Conservation (phyloP, 2,888 invertebrate genomes). For the Crematogaster levior region DNA sequence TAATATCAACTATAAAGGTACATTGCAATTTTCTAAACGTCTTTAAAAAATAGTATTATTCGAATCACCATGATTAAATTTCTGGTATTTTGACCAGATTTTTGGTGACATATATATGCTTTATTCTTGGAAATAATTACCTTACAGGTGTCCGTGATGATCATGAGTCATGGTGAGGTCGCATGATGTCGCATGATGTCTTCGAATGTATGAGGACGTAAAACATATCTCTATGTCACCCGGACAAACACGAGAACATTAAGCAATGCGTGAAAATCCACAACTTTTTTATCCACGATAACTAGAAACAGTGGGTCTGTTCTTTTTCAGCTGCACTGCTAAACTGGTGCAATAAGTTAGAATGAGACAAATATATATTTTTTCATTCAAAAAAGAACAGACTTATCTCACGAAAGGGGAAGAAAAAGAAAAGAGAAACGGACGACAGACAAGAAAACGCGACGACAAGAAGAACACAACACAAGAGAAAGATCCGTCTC, state of each 20-base stretch:
- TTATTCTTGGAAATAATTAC: constrained; percentile 19
- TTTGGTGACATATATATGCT: neutral
- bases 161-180: constrained; percentile 31
- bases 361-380: no score
- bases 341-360: no score
- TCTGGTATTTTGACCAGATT: neutral
- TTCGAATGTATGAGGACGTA: neutral
- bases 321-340: no score
- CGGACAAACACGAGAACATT: neutral
- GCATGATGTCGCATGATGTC: constrained; percentile 36
- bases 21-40: neutral
- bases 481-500: constrained; percentile 65
- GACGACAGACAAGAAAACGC: neutral
- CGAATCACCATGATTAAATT: neutral
- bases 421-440: neutral
- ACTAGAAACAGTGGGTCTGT: neutral
- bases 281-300: neutral
- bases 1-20: neutral
- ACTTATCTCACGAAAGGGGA: neutral
- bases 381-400: no score
- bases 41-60: neutral
- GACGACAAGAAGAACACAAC: neutral
- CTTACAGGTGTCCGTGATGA: constrained; percentile 50
- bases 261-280: neutral
- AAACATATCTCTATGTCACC: constrained; percentile 7